Evolutionary conservation across 2,113 vertebrate genomes (phyloP).

Genomic region (crab-eating macaque (Macaca fascicularis)): DNA sequence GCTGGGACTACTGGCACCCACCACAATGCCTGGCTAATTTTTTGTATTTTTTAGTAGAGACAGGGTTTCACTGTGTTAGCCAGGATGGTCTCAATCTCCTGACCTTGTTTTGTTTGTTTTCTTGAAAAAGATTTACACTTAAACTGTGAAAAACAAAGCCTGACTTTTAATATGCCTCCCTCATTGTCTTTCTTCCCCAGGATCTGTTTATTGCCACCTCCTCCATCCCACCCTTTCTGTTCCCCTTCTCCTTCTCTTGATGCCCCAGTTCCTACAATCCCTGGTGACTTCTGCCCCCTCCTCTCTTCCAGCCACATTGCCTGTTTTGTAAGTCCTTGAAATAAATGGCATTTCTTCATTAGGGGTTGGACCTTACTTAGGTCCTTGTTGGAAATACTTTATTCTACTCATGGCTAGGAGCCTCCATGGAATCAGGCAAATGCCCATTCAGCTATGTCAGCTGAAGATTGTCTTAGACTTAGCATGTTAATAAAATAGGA

Average conservation of each 20-base stretch:
- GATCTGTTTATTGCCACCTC: neutral
- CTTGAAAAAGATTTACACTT: neutral
- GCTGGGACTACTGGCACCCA: no score
- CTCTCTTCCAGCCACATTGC: neutral
- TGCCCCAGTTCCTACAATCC: neutral
- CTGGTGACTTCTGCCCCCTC: neutral
- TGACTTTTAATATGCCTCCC: neutral
- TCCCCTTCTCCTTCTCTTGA: neutral
- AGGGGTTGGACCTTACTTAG: neutral
- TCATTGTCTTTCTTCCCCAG: neutral
- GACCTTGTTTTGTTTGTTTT: neutral
- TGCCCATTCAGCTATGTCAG: neutral
- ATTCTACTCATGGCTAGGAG: neutral
- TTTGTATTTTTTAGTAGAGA: no score
- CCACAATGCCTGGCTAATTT: no score
- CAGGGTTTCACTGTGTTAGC: no score
- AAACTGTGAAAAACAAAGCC: neutral
- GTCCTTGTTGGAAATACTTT: neutral
- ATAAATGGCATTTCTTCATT: neutral
- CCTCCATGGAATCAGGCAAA: neutral
- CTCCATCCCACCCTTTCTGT: accelerated
- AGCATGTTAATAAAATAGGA: neutral
- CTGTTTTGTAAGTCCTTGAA: neutral
- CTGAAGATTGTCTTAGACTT: neutral
- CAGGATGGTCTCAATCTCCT: no score